phyloP scores from a whole-genome alignment of 2,113 vertebrate species.

The Triplophysa dalaica region DNA sequence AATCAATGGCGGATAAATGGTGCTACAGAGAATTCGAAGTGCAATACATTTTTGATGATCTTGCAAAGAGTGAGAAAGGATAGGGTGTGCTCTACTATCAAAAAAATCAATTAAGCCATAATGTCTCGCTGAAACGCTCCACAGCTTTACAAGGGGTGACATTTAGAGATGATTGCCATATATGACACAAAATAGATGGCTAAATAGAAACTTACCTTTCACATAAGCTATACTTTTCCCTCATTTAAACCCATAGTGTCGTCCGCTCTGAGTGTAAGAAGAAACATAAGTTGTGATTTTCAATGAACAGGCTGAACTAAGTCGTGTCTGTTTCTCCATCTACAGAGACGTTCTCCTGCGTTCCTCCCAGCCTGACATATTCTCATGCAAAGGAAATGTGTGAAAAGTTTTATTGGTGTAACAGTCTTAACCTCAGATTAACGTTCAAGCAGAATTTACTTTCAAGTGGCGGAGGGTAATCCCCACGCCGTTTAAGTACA shows the following conservation, averaged over 20 bases:
- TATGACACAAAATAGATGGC: constrained; percentile 70
- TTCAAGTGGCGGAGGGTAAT: constrained; percentile 34
- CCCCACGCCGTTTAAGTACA: constrained; percentile 8
- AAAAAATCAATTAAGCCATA: constrained; percentile 66
- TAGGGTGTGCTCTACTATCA: constrained; percentile 52
- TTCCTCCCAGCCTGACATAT: not conserved
- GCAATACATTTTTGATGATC: constrained; percentile 63
- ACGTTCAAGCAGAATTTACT: constrained; percentile 28
- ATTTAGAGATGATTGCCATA: constrained; percentile 79
- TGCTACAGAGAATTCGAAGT: constrained; percentile 45
- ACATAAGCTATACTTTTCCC: constrained; percentile 59
- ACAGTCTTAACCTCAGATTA: constrained; percentile 42
- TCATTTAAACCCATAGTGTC: constrained; percentile 39
- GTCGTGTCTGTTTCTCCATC: constrained; percentile 26
- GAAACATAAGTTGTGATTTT: constrained; percentile 6
- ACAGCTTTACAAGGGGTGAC: constrained; percentile 71
- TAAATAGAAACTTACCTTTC: constrained; percentile 67
- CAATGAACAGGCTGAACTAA: constrained; percentile 28
- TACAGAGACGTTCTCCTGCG: constrained; percentile 13
- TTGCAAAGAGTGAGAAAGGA: constrained; percentile 56
- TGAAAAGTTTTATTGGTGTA: constrained; percentile 17
- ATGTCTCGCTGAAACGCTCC: constrained; percentile 59
- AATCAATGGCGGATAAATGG: constrained; percentile 52
- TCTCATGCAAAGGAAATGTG: constrained; percentile 21
- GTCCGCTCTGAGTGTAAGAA: not conserved